Base-by-base conservation (phyloP, 2,797 vertebrate genomes). In the Phrynocephalus forsythii region DNA sequence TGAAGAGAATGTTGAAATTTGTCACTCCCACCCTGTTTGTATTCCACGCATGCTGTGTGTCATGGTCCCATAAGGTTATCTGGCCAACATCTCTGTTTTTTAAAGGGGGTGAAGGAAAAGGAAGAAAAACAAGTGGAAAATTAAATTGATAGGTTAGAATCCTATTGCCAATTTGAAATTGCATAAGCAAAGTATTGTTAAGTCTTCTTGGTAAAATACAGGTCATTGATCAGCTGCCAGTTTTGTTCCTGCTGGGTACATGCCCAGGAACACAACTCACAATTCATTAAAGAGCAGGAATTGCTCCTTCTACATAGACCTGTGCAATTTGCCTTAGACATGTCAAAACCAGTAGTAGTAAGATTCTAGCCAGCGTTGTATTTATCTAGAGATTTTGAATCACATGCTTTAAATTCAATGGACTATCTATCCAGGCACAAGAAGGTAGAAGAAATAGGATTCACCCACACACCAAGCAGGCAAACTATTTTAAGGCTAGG, bases 401-500 rank as follows among this genome's bases (percentile, higher is more conserved):
- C 71, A 48, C 15, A 18, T 10, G 7, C 3, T 22, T n/a, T 13
- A 84, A 71, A 72, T 44, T 66, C 56, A 48, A 6, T 24, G 44
- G 9, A 44, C 38, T 44, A 44, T 38, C 9, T 63, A 2, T n/a
- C 16, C 52, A 73, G 56, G 33, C 69, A 71, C 63, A 56, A 52
- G 56, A 38, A 79, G 1, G 7, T 24, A 56, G 11, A 22, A 86
- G n/a, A 22, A 13, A 22, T 22, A 56, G 66, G 15, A 44, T 18
- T 33, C 68, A 60, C 16, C 38, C 63, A 38, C 26, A 72, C n/a
- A 50, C 1, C 50, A 79, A 60, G 52, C 77, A 72, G 38, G 15
- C 30, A 24, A 86, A 80, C 50, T 22, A 28, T 86, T 86, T 10
- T 44, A 83, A 86, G 76, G 6, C 26, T 87, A 67, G 72, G 56